Evolutionary conservation across 2,113 vertebrate genomes (phyloP).

Genomic region (Nothocercus nigrocapillus): DNA sequence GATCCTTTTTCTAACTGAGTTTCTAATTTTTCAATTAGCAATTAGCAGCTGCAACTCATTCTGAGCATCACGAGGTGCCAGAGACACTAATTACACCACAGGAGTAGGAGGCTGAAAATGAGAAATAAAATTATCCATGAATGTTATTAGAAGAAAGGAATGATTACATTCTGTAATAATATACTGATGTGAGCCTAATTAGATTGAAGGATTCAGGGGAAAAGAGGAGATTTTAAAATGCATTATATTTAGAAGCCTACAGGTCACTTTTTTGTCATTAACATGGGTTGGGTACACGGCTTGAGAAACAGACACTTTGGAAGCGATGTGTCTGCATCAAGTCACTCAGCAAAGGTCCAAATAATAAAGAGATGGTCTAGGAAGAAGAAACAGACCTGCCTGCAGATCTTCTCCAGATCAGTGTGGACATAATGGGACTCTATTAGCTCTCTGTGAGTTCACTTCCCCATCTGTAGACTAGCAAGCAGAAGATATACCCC

Average conservation of each 20-base stretch:
- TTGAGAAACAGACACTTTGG: conserved; percentile 19
- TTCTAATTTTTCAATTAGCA: conserved; percentile 99
- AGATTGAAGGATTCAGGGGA: conserved; percentile 82
- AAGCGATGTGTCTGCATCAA: neutral
- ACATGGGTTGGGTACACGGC: conserved; percentile 19
- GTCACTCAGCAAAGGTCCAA: neutral
- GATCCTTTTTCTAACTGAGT: conserved; percentile 95
- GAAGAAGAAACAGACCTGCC: neutral
- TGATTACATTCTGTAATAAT: conserved; percentile 86
- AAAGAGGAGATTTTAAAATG: conserved; percentile 70
- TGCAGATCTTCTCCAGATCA: neutral
- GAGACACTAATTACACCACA: conserved; percentile 87
- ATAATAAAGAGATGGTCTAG: neutral
- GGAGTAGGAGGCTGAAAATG: conserved; percentile 83
- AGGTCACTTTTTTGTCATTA: conserved; percentile 74
- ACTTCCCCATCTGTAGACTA: accelerated
- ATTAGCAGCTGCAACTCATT: conserved; percentile 92
- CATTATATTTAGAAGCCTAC: conserved; percentile 56
- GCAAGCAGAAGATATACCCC: accelerated
- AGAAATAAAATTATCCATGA: conserved; percentile 86
- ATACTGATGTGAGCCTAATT: conserved; percentile 83
- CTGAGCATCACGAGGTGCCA: conserved; percentile 85
- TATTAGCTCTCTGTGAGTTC: neutral
- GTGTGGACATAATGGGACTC: accelerated
- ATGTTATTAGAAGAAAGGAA: conserved; percentile 87